These are phyloP conservation scores for Calameuta filiformis DNA, from an alignment of 2,888 invertebrate species.

Conservation along the genomic window DNA sequence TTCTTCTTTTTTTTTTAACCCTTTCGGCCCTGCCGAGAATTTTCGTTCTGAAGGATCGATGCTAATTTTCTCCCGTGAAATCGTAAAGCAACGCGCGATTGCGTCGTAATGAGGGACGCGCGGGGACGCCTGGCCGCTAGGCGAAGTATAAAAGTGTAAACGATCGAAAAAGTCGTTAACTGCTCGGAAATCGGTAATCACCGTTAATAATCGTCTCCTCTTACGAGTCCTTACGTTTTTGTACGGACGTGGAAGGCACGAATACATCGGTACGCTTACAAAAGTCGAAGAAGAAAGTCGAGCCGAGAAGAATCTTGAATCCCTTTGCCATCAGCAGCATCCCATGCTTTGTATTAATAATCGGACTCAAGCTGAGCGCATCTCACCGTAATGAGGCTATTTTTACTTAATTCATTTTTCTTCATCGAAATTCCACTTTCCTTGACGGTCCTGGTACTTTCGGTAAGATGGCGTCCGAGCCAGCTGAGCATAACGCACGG, in stretches of 20 bases:
- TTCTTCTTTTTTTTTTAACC: conserved; percentile 21
- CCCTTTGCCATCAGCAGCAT: background rate
- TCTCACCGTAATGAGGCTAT: conserved; percentile 39
- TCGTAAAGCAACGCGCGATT: conserved; percentile 35
- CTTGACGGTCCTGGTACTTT: background rate
- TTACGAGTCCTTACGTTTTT: conserved; percentile 52
- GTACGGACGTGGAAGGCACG: conserved; percentile 10
- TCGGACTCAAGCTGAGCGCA: conserved; percentile 51
- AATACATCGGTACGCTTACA: background rate
- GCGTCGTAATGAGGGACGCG: conserved; percentile 35
- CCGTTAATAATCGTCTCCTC: conserved; percentile 55
- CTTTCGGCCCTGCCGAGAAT: conserved; percentile 13
- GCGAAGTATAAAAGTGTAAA: conserved; percentile 40
- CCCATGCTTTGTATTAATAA: conserved; percentile 29
- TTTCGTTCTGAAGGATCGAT: conserved; percentile 35
- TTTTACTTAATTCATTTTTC: background rate
- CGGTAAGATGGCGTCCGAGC: background rate
- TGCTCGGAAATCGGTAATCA: conserved; percentile 60
- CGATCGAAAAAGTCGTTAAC: conserved; percentile 60
- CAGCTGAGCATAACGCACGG: too few species aligned
- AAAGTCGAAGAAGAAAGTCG: conserved; percentile 23
- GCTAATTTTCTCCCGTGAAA: conserved; percentile 47
- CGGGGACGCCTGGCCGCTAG: conserved; percentile 17
- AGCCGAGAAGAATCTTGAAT: conserved; percentile 21
- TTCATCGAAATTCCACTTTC: background rate